phyloP scores from a whole-genome alignment of 2,113 vertebrate genomes.

The Oryzias melastigma region DNA sequence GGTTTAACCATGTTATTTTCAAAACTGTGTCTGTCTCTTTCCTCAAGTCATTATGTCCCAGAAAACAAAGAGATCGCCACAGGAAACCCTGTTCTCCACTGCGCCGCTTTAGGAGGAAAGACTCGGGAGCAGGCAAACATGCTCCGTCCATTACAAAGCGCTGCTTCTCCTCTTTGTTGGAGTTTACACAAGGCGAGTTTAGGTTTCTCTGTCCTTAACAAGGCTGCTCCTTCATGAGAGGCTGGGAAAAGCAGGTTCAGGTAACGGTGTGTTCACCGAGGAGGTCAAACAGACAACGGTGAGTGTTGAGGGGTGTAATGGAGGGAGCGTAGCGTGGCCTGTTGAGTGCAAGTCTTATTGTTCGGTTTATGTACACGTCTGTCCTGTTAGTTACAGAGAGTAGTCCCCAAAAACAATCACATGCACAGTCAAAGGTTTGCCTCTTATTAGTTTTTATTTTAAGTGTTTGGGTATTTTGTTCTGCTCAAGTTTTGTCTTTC shows the following conservation, averaged over 20 bases:
- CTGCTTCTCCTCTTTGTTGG: constrained; percentile 58
- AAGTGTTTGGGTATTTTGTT: neutral
- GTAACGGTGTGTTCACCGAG: constrained; percentile 35
- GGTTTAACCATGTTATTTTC: constrained; percentile 42
- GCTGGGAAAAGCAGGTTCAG: constrained; percentile 60
- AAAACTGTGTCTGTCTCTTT: constrained; percentile 38
- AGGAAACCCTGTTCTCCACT: constrained; percentile 48
- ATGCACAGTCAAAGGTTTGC: neutral
- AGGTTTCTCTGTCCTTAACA: constrained; percentile 39
- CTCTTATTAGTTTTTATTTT: neutral
- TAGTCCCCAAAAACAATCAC: constrained; percentile 16
- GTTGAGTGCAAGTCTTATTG: too few relatives aligned
- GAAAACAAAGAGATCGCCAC: constrained; percentile 45
- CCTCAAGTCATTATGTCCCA: constrained; percentile 49
- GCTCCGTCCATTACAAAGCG: constrained; percentile 52
- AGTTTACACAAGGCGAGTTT: constrained; percentile 44
- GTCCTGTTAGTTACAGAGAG: neutral
- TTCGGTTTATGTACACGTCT: neutral
- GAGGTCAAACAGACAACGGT: constrained; percentile 15
- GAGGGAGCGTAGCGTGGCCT: constrained; percentile 13
- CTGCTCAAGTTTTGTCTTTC: neutral
- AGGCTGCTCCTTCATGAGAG: constrained; percentile 48
- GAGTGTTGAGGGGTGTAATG: constrained; percentile 37
- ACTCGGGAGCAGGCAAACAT: constrained; percentile 35
- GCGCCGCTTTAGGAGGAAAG: constrained; percentile 50